Evolutionary conservation across 2,888 invertebrate genomes (phyloP).

Genomic region (Sinelater perroti): DNA sequence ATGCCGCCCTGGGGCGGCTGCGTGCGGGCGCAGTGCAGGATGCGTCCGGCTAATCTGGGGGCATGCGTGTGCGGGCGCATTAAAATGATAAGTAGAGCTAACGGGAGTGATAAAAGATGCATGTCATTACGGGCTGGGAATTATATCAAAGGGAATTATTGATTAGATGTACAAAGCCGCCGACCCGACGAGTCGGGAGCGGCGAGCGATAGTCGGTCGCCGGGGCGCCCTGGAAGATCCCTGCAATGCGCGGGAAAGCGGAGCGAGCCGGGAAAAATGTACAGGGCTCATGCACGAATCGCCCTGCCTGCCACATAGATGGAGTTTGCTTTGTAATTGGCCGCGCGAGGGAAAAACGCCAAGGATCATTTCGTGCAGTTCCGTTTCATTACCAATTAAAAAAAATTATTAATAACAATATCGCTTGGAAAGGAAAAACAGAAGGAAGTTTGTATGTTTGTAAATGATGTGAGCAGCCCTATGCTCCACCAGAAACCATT

Average conservation of each 20-base stretch:
- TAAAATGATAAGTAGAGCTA: slow-evolving; percentile 19
- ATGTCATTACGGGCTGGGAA: slow-evolving; percentile 46
- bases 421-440: too few species aligned
- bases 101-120: slow-evolving; percentile 47
- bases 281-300: slow-evolving; percentile 14
- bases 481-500: too few species aligned
- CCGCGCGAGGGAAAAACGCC: neutral
- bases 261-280: slow-evolving; percentile 24
- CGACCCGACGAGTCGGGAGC: slow-evolving; percentile 15
- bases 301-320: slow-evolving; percentile 28
- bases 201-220: slow-evolving; percentile 11
- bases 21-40: neutral
- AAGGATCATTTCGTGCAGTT: too few species aligned
- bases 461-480: too few species aligned
- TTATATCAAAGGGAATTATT: slow-evolving; percentile 53
- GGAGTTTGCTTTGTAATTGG: slow-evolving; percentile 23
- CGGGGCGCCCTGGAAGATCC: slow-evolving; percentile 28
- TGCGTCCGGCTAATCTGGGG: neutral
- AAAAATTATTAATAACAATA: too few species aligned
- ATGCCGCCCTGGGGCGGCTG: neutral
- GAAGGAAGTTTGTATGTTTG: too few species aligned
- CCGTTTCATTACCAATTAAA: too few species aligned
- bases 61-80: neutral
- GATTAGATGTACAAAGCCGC: slow-evolving; percentile 42
- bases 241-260: slow-evolving; percentile 25